Base-by-base conservation (phyloP, 1,140 invertebrate genomes). In the Melipona quadrifasciata region DNA sequence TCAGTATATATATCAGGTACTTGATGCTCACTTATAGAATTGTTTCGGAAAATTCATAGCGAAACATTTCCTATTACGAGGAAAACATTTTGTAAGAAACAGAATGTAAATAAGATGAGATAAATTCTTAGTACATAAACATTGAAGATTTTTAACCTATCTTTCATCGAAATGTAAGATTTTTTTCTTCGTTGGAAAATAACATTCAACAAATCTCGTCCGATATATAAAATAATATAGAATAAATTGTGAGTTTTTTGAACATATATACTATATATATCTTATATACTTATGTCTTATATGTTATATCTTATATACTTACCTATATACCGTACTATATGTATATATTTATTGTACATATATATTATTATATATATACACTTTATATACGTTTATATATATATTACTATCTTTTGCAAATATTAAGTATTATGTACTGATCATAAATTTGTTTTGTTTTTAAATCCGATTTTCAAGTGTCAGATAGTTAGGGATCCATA, bases 1-100 rank as follows among this genome's bases (percentile, higher is more conserved):
- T 90, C 97, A 97, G 71, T 98, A 99, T 94, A 99, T 99, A 94
- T 98, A 99, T 94, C 97, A 99, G 97, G 98, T 99, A 94, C 93
- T 61, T 47, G 34, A 70, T 3, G 1, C 27, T 61, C 34, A 31
- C 31, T 78, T 65, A 27, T 27, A 65, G 12, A 0, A 61, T n/a
- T 12, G 1, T 14, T 47, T 5, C 1, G 24, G 3, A n/a, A 24
- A 61, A 61, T 14, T 61, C n/a, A 6, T 58, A 58, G 57, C 17
- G 8, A 61, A 61, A n/a, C 14, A 21, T 61, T 0, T 12, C 12
- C 12, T 61, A 12, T n/a, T n/a, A 61, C n/a, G 58, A 61, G 12
- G n/a, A n/a, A n/a, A 61, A 12, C 24, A 61, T 61, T 4, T 61
- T 61, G 0, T n/a, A 4, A 4, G 53, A 61, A 14, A n/a, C 24